Conservation (phyloP, 2,113 vertebrate genomes). For the Hoplias malabaricus region DNA sequence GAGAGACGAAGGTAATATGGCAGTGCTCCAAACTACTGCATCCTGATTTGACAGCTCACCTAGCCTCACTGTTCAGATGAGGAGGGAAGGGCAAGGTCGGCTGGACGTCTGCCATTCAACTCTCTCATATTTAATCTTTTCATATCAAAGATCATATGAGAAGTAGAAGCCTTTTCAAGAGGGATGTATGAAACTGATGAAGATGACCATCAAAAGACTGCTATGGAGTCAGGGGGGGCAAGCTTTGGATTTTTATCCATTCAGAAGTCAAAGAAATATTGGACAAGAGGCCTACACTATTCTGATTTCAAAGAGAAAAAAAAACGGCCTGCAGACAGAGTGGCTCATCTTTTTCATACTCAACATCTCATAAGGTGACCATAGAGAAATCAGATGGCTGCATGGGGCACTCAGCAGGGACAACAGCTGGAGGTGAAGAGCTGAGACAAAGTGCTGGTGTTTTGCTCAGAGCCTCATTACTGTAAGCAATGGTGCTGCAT, state of each 20-base stretch:
- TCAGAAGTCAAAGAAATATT: not conserved
- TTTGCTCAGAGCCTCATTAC: conserved; percentile 71
- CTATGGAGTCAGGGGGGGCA: not conserved
- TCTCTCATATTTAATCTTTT: not conserved
- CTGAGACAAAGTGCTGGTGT: conserved; percentile 35
- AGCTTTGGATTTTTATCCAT: not conserved
- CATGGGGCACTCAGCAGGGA: conserved; percentile 7
- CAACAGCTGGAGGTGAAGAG: conserved; percentile 2
- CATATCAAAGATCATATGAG: not conserved
- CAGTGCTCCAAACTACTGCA: not conserved
- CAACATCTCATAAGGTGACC: not conserved
- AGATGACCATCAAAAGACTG: not conserved
- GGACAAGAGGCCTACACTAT: too few species aligned
- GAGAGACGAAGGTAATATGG: not conserved
- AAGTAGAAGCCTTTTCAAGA: not conserved
- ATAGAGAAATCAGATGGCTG: not conserved
- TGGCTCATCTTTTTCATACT: not conserved
- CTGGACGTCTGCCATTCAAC: not conserved
- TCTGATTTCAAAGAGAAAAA: too few species aligned
- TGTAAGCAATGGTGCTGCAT: conserved; percentile 57
- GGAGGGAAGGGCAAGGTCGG: not conserved
- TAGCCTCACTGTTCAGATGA: not conserved
- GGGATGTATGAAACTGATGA: not conserved
- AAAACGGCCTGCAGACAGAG: too few species aligned
- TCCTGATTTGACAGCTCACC: not conserved